Conservation (phyloP, 2,888 invertebrate genomes). For the Sesamia inferens region DNA sequence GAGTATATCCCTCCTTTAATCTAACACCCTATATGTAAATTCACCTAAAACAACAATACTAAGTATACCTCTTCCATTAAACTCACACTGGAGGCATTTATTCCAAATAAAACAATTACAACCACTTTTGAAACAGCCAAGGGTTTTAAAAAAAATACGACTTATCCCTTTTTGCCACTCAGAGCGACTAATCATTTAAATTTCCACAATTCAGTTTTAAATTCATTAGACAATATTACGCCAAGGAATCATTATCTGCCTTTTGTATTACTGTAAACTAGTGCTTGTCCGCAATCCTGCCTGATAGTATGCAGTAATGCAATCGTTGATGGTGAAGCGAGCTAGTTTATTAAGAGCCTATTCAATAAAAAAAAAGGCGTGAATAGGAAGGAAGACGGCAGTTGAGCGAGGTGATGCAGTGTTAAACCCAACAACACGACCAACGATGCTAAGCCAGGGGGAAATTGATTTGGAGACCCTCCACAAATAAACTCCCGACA, state of each 20-base stretch:
- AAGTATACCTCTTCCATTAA: not conserved
- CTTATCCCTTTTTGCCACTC: not conserved
- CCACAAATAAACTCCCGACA: too few relatives aligned
- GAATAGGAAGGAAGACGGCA: too few relatives aligned
- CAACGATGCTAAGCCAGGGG: too few relatives aligned
- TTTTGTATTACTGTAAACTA: too few relatives aligned
- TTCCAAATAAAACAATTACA: not conserved
- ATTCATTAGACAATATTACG: constrained; percentile 5
- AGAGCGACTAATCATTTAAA: constrained; percentile 13
- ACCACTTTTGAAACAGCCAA: not conserved
- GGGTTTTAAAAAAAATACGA: not conserved
- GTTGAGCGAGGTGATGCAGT: too few relatives aligned
- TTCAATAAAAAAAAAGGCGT: too few relatives aligned
- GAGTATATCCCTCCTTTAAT: not conserved
- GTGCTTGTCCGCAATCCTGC: too few relatives aligned
- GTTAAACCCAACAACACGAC: too few relatives aligned
- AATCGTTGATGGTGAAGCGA: too few relatives aligned
- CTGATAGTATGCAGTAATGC: too few relatives aligned
- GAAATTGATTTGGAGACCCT: too few relatives aligned
- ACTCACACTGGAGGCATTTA: not conserved
- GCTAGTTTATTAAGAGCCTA: too few relatives aligned
- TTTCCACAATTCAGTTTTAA: constrained; percentile 28
- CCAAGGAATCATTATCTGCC: not conserved
- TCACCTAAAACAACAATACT: not conserved
- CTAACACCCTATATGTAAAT: not conserved